Evolutionary conservation across 2,797 vertebrate genomes (phyloP), one percentile per base, ranked within the genome.

Genomic region (Sebastiscus tertius): DNA sequence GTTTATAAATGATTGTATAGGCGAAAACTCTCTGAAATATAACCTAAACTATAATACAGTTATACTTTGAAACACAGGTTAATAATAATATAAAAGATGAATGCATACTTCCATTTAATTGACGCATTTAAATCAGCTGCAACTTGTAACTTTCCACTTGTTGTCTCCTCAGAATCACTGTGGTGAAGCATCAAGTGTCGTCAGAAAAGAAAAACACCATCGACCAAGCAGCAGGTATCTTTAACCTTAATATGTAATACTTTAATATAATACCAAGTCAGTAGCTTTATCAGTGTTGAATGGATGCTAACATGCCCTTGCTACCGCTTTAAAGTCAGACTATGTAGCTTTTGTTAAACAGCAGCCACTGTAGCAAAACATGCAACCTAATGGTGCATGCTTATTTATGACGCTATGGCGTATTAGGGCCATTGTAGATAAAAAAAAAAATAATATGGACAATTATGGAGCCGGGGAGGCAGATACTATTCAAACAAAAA

Each of bases 311-410:
- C 16, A 46, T 46, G 42, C 3, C 1, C 16, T 18, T 46, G 16
- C 42, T 46, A 46, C 0, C 1, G 3, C 42, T 46, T 8, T 46
- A 39, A 0, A 39, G 36, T 39, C 0, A 1, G 0, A 29, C 11
- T 13, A 4, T 22, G 29, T 10, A 6, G 4, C 29, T 31, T 31
- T 6, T 20, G 42, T 10, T 36, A 12, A 36, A 36, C 34, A 36
- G 34, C 42, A 46, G 58, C 59, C 29, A 34, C 60, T 24, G 0
- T 22, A 13, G 42, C 11, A 68, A 14, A 2, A 68, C 1, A 3
- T 56, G 1, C 1, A 5, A 29, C 16, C 1, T 29, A 27, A 29
- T 13, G 4, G 39, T 42, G 1, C 39, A 42, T 42, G 39, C 9
- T 34, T 34, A 34, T 10, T 4, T 39, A 14, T 39, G 36, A 14